Conservation (phyloP, 2,113 vertebrate genomes). For the Beaufortia kweichowensis region DNA sequence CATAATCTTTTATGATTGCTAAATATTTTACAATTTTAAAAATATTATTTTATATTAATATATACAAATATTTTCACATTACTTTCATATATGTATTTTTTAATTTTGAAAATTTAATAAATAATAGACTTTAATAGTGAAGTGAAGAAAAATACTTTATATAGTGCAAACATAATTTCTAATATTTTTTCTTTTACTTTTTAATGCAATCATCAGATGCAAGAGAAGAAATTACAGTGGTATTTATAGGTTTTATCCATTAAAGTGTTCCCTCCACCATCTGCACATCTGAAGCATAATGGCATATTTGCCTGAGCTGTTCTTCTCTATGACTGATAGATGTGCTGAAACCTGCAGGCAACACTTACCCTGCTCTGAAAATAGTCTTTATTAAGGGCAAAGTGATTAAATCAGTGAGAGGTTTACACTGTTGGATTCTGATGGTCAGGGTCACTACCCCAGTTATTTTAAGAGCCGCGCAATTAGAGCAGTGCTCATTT, state of each 20-base stretch:
- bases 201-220: not conserved
- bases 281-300: not conserved
- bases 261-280: not conserved
- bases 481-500: slow-evolving; percentile 56
- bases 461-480: slow-evolving; percentile 49
- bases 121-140: no score
- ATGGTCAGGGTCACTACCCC: slow-evolving; percentile 39
- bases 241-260: not conserved
- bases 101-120: no score
- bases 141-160: no score
- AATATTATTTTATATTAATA: no score
- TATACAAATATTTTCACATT: no score
- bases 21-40: no score
- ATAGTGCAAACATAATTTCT: no score
- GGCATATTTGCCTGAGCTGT: not conserved
- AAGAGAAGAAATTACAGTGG: not conserved
- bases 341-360: slow-evolving; percentile 26
- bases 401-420: slow-evolving; percentile 50
- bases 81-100: no score
- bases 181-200: no score
- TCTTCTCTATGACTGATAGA: not conserved
- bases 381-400: slow-evolving; percentile 54
- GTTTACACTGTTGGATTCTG: slow-evolving; percentile 24
- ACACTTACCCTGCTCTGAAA: slow-evolving; percentile 39
- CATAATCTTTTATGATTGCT: no score